Evolutionary conservation across 2,797 vertebrate genomes (phyloP), one percentile per base, ranked within the genome.

Genomic region (Sebastes taczanowskii): DNA sequence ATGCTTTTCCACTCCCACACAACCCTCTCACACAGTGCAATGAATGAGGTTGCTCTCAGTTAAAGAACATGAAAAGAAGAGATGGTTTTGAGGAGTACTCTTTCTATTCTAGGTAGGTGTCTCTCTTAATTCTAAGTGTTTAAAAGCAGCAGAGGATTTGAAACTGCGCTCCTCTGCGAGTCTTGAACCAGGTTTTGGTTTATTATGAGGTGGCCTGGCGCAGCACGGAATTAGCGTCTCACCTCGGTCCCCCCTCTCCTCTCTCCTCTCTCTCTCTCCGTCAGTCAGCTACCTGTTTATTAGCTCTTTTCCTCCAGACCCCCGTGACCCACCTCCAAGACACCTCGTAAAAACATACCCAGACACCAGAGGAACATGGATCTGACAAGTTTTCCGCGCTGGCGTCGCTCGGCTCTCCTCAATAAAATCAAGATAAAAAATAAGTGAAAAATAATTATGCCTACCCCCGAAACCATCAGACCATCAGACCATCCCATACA

Each of bases 361-460:
- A 85, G 93, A 93, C 94, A 89, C 87, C 89, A 83, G 92, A 80
- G 94, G 96, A 96, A 95, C 94, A 93, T 74, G 92, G 91, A 89
- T 93, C 93, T 83, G 86, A 86, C 80, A 89, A 82, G 91, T 93
- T 96, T 87, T 90, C 82, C 85, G 81, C 88, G 91, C 78, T 94
- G 88, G 93, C 90, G 60, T 89, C 83, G 86, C 93, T 91, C 78
- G 82, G 94, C 92, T 94, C 95, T 91, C 95, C 93, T 95, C 94
- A 98, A 97, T 97, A 98, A 98, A 98, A 98, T 98, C 97, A 96
- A 93, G 96, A 96, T 96, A 97, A 98, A 97, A 98, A 98, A 97
- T 97, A 96, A 96, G 95, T 94, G 96, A 97, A 98, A 98, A 98
- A 97, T 97, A 96, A 96, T 96, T 93, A 94, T 94, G 94, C 94